A percentile compares a stretch with the other conserved stretches of the same genome.
phyloP scores from a whole-genome alignment of 2,113 vertebrate species.

The Octodon degus region DNA sequence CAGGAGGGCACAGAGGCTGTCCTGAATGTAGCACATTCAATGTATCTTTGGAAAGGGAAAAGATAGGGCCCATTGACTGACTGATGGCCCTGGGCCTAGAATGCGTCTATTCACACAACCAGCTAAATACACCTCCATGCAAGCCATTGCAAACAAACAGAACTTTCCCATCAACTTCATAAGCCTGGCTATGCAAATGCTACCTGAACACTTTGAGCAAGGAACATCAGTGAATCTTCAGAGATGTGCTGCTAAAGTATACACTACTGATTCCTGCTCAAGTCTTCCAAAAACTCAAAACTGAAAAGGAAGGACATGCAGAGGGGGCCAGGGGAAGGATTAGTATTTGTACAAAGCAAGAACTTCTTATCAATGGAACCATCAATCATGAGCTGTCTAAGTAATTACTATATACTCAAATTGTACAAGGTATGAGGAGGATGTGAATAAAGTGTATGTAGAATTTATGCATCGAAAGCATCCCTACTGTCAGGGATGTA shows the following conservation, averaged over 20 bases:
- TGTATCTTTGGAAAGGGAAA: not conserved
- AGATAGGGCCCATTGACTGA: not conserved
- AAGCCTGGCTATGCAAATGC: not conserved
- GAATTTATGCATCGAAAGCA: not conserved
- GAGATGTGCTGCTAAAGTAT: not conserved
- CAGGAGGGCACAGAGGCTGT: not conserved
- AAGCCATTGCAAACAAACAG: not conserved
- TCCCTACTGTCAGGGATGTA: conserved; percentile 10
- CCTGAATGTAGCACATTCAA: not conserved
- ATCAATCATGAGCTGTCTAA: not conserved
- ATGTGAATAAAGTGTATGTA: not conserved
- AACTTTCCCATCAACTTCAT: not conserved
- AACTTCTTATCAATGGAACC: conserved; percentile 1
- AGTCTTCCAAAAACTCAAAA: conserved; percentile 37
- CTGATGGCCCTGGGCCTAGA: not conserved
- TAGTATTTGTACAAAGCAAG: not conserved
- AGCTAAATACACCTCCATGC: not conserved
- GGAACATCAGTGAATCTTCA: conserved; percentile 33
- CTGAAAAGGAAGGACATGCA: not conserved
- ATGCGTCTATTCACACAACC: not conserved
- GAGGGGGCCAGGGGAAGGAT: not conserved
- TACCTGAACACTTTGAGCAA: not conserved
- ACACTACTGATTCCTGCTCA: not conserved
- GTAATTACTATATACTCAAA: not conserved
- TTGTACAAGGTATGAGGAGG: not conserved